phyloP scores from a whole-genome alignment of 2,888 invertebrate species.

The Athetis lepigone region DNA sequence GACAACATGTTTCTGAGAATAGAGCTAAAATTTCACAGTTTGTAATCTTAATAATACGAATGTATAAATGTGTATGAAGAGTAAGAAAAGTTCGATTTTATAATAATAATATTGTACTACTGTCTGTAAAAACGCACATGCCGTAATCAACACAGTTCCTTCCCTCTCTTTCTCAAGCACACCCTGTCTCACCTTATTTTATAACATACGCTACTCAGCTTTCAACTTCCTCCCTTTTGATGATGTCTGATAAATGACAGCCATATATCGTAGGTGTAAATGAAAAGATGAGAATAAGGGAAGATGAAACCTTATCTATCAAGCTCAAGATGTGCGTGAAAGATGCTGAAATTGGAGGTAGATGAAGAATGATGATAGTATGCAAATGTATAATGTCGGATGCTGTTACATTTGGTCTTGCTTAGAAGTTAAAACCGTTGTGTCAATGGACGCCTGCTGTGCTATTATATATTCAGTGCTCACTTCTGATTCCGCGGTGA shows the following conservation, averaged over 20 bases:
- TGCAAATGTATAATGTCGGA: background rate
- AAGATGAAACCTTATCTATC: conserved; percentile 39
- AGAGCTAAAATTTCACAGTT: no score
- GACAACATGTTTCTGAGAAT: no score
- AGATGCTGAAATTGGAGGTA: conserved; percentile 52
- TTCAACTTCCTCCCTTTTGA: conserved; percentile 40
- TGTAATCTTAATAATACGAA: no score
- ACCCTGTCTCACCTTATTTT: background rate
- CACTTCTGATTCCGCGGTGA: no score
- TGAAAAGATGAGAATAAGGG: conserved; percentile 39
- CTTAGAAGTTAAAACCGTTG: background rate
- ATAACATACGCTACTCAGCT: conserved; percentile 23
- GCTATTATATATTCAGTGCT: no score
- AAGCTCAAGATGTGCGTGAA: conserved; percentile 31
- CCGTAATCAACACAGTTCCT: no score
- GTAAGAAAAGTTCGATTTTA: no score
- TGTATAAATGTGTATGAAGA: no score
- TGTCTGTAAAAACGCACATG: no score
- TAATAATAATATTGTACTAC: no score
- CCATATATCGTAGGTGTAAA: conserved; percentile 40
- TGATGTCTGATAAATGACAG: conserved; percentile 42
- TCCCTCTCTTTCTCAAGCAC: background rate
- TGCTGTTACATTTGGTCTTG: background rate
- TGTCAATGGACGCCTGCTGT: no score
- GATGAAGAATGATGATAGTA: conserved; percentile 12